These are phyloP conservation scores for Oxyruncus cristatus DNA, from an alignment of 2,113 vertebrate genomes.

Conservation along the genomic window DNA sequence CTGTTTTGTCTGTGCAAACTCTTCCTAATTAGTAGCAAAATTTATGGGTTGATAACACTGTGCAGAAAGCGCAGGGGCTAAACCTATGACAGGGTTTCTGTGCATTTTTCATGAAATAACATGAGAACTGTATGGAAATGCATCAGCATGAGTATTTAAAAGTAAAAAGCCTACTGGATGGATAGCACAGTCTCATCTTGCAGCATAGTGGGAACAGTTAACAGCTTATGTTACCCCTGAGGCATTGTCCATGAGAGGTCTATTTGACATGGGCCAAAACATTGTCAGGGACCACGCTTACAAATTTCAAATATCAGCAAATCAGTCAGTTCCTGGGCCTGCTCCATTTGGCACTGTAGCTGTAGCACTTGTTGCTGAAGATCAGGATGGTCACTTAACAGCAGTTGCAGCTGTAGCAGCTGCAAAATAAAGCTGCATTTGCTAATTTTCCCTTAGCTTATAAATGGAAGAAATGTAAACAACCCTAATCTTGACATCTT, in stretches of 20 bases:
- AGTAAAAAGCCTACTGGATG: background rate
- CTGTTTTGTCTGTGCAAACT: no score
- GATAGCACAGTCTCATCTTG: background rate
- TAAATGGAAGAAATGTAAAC: background rate
- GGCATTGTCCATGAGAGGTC: background rate
- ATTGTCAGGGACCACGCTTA: background rate
- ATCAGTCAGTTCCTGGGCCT: background rate
- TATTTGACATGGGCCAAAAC: background rate
- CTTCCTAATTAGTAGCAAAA: no score
- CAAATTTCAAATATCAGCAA: background rate
- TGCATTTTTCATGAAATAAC: no score
- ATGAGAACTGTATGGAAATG: no score
- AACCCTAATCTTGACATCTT: background rate
- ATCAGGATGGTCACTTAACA: background rate
- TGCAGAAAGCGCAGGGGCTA: no score
- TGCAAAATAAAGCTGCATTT: background rate
- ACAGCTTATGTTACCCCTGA: background rate
- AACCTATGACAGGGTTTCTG: no score
- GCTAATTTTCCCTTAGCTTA: background rate
- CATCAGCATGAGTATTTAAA: no score
- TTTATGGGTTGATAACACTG: no score
- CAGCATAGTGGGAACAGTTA: background rate
- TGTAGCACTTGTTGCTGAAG: background rate
- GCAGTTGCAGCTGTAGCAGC: rapidly evolving
- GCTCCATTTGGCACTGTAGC: background rate